A percentile compares a stretch with the other conserved stretches of the same genome.
These are phyloP conservation scores for Latrodectus geometricus DNA, from an alignment of 1,140 invertebrate species.

Conservation along the genomic window DNA sequence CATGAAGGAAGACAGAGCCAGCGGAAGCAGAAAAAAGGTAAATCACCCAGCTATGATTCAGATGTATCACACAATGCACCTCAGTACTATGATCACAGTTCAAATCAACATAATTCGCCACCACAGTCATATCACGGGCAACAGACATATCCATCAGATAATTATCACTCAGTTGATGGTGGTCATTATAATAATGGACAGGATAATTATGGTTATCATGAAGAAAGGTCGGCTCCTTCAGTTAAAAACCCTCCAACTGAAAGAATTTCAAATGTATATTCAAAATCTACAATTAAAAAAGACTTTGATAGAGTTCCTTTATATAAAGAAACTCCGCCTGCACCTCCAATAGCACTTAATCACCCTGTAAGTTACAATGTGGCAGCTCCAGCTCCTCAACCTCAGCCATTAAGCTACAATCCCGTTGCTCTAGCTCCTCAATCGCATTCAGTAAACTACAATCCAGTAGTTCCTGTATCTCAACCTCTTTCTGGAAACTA, in stretches of 20 bases:
- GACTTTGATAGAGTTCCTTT: background rate
- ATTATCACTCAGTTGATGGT: too few relatives aligned
- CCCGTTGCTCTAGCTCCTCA: background rate
- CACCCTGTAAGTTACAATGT: background rate
- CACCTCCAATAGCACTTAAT: background rate
- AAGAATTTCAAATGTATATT: background rate
- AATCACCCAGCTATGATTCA: background rate
- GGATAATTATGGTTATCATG: background rate
- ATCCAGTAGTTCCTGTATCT: background rate
- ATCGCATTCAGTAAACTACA: background rate
- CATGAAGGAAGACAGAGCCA: background rate
- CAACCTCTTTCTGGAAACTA: background rate
- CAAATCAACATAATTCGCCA: background rate
- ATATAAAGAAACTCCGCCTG: background rate
- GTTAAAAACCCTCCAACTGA: background rate
- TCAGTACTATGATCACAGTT: conserved; percentile 10
- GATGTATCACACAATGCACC: background rate
- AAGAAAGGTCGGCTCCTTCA: background rate
- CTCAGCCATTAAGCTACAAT: background rate
- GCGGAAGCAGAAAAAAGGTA: conserved; percentile 28
- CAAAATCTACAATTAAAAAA: background rate
- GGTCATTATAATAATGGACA: too few relatives aligned
- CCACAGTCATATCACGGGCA: background rate
- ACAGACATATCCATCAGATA: too few relatives aligned
- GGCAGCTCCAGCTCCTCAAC: background rate